phyloP scores from a whole-genome alignment of 1,140 invertebrate species.

The Cheumatopsyche charites region DNA sequence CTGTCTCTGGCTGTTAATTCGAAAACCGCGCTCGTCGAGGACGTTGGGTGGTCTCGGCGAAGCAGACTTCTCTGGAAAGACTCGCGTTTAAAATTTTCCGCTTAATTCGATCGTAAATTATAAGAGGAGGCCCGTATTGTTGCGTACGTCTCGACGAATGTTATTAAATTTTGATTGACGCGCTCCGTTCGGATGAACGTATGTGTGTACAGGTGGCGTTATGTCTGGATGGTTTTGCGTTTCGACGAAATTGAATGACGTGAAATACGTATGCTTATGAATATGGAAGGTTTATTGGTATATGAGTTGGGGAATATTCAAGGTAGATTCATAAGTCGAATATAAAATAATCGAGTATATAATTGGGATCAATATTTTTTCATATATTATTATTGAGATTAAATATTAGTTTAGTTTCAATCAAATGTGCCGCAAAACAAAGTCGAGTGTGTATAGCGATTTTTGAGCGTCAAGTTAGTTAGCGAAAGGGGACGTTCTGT shows the following conservation, averaged over 20 bases:
- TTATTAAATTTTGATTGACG: conserved; percentile 33
- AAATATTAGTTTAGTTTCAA: neutral
- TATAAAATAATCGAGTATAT: too few relatives aligned
- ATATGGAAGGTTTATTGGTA: neutral
- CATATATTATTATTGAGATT: too few relatives aligned
- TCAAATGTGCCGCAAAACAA: neutral
- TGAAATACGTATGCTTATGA: neutral
- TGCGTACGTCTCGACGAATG: conserved; percentile 16
- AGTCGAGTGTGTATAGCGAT: neutral
- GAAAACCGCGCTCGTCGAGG: too few relatives aligned
- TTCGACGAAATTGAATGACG: conserved; percentile 6
- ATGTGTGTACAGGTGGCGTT: neutral
- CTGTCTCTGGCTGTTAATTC: too few relatives aligned
- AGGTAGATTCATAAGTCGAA: neutral
- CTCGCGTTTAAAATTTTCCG: neutral
- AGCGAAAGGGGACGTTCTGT: neutral
- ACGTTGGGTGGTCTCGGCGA: too few relatives aligned
- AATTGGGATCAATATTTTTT: neutral
- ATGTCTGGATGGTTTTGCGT: neutral
- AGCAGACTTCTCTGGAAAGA: too few relatives aligned
- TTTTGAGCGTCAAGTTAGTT: conserved; percentile 2
- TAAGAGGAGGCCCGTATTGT: conserved; percentile 13
- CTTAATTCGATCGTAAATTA: conserved; percentile 30
- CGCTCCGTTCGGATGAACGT: neutral
- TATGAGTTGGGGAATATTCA: neutral